Evolutionary conservation across 2,797 vertebrate genomes (phyloP).

Genomic region (Hephaestus fuliginosus): DNA sequence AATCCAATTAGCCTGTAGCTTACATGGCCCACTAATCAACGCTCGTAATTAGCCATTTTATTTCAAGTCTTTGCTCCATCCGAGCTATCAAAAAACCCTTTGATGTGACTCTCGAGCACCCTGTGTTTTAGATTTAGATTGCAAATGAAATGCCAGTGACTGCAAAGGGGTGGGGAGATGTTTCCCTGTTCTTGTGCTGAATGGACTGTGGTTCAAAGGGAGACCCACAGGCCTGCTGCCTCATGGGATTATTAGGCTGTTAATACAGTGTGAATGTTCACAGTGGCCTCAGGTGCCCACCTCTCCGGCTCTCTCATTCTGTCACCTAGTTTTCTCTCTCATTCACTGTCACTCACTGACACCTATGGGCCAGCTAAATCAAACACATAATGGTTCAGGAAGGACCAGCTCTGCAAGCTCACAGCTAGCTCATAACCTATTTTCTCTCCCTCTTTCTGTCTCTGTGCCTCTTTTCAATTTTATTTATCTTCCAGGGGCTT

Average conservation of each 20-base stretch:
- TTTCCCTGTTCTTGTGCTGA: constrained; percentile 61
- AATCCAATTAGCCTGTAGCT: constrained; percentile 77
- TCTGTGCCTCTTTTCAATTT: not conserved
- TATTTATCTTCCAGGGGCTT: not conserved
- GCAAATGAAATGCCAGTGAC: constrained; percentile 77
- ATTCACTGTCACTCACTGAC: constrained; percentile 57
- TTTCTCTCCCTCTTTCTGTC: not conserved
- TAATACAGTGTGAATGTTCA: constrained; percentile 43
- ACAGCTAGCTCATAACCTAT: not conserved
- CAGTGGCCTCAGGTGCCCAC: constrained; percentile 46
- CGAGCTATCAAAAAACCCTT: constrained; percentile 74
- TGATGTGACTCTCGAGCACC: constrained; percentile 72
- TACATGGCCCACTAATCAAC: constrained; percentile 71
- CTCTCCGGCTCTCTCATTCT: not conserved
- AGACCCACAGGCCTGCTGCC: constrained; percentile 62
- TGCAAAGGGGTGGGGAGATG: constrained; percentile 60
- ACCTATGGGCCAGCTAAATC: constrained; percentile 40
- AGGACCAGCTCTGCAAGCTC: not conserved
- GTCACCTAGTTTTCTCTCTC: constrained; percentile 32
- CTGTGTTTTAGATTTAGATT: constrained; percentile 77
- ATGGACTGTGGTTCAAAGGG: constrained; percentile 75
- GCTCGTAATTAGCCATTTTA: constrained; percentile 80
- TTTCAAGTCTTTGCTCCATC: constrained; percentile 74
- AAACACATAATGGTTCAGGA: constrained; percentile 19
- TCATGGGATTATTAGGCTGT: constrained; percentile 56